These are phyloP conservation scores for Drosophila nebulosa DNA, from an alignment of 1,140 invertebrate genomes.

Conservation along the genomic window DNA sequence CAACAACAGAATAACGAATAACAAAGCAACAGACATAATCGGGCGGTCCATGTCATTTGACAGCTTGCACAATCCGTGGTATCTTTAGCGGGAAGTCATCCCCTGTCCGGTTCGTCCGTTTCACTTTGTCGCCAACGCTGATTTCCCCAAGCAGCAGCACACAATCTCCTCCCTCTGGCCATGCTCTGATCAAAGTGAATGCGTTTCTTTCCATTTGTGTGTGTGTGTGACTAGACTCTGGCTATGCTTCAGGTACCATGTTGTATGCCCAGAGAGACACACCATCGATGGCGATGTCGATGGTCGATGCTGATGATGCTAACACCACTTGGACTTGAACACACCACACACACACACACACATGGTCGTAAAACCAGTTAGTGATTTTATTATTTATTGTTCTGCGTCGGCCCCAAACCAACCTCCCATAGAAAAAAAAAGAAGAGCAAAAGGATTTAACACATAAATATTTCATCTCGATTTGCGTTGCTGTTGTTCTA, in stretches of 20 bases:
- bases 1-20: not conserved
- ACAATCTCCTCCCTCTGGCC: not conserved
- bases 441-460: slow-evolving; percentile 58
- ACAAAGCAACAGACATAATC: not conserved
- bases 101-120: slow-evolving; percentile 24
- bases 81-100: not conserved
- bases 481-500: slow-evolving; percentile 7
- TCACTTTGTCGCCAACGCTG: slow-evolving; percentile 47
- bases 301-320: slow-evolving; percentile 26
- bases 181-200: slow-evolving; percentile 26
- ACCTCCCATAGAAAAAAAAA: too few species aligned
- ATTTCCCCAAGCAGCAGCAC: slow-evolving; percentile 63
- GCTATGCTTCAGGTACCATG: slow-evolving; percentile 66
- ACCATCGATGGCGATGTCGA: slow-evolving; percentile 5
- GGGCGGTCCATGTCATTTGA: not conserved
- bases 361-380: slow-evolving; percentile 39
- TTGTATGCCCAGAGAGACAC: not conserved
- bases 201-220: slow-evolving; percentile 66
- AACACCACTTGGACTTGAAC: slow-evolving; percentile 20
- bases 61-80: not conserved
- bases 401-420: slow-evolving; percentile 30
- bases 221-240: slow-evolving; percentile 16
- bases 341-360: not conserved
- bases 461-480: slow-evolving; percentile 60
- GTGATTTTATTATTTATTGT: slow-evolving; percentile 76